Conservation (phyloP, 2,797 vertebrate genomes). For the Otus scops region DNA sequence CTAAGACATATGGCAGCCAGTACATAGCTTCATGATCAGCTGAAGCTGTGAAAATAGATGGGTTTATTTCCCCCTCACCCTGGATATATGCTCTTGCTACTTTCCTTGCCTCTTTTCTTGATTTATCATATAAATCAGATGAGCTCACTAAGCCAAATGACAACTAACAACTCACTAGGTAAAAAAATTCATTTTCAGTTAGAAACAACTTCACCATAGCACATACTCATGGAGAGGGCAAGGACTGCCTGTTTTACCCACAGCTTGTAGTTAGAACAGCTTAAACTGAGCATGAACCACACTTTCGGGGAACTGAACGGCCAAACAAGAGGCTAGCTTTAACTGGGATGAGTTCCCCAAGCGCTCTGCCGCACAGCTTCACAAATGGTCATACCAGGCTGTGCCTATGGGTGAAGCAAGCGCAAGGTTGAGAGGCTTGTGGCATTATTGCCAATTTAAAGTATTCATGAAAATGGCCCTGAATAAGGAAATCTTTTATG, state of each 20-base stretch:
- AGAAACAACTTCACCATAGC: background rate
- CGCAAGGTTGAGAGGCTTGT: background rate
- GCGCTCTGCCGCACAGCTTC: background rate
- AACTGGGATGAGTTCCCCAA: background rate
- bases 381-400: background rate
- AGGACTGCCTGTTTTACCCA: background rate
- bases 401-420: background rate
- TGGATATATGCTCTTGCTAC: background rate
- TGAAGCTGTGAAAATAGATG: background rate
- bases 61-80: background rate
- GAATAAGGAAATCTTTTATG: background rate
- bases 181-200: background rate
- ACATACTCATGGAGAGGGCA: background rate
- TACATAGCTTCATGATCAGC: background rate
- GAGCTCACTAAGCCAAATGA: background rate
- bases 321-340: background rate
- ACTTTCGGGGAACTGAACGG: background rate
- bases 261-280: background rate
- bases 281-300: background rate
- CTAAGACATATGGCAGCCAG: background rate
- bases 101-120: background rate
- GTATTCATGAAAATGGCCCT: background rate
- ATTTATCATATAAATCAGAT: background rate
- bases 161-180: background rate
- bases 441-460: background rate